A percentile compares a stretch with the other conserved stretches of the same genome.
Evolutionary conservation across 2,888 invertebrate species (phyloP).

Genomic region (Drosophila yooni): DNA sequence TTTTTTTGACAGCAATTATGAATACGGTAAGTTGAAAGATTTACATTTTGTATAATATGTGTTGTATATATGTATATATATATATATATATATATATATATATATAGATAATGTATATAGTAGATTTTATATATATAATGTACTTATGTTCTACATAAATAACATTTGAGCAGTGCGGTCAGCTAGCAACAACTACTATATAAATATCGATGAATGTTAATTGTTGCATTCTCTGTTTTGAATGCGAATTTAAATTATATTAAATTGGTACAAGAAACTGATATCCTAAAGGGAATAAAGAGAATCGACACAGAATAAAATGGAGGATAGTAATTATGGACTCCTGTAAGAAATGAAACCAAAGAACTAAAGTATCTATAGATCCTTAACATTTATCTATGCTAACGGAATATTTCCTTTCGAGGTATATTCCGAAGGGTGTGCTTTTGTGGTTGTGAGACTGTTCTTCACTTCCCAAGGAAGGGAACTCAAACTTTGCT

Average conservation of each 20-base stretch:
- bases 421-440: not conserved
- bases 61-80: not conserved
- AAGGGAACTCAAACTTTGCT: not conserved
- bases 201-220: slow-evolving; percentile 2
- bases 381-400: not conserved
- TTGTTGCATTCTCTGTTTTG: not conserved
- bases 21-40: slow-evolving; percentile 20
- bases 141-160: slow-evolving; percentile 12
- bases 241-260: not conserved
- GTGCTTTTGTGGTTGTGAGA: not conserved
- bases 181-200: slow-evolving; percentile 5
- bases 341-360: not conserved
- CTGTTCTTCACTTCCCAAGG: not conserved
- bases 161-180: slow-evolving; percentile 12
- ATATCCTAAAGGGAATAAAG: not conserved
- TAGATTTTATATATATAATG: slow-evolving; percentile 7
- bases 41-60: not conserved
- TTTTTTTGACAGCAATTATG: slow-evolving; percentile 21
- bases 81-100: not conserved
- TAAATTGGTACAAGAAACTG: not conserved
- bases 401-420: not conserved
- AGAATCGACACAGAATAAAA: not conserved
- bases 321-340: not conserved
- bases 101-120: not conserved
- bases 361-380: not conserved